A percentile compares a stretch with the other conserved stretches of the same genome.
phyloP scores from a whole-genome alignment of 1,140 invertebrate species.

The Drosophila mayri region DNA sequence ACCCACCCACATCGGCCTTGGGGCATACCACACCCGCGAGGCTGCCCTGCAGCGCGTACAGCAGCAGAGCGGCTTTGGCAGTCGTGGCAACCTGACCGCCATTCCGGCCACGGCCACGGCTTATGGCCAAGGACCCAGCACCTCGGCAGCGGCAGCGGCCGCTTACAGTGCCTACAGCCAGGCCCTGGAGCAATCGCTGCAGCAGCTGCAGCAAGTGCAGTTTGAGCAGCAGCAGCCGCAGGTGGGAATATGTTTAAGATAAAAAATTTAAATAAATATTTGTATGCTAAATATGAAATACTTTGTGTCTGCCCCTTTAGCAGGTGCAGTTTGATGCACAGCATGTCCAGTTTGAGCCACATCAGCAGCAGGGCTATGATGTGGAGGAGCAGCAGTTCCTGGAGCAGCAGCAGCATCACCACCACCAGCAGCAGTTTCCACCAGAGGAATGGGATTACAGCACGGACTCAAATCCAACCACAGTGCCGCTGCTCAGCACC shows the following conservation, averaged over 20 bases:
- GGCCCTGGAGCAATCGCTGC: slow-evolving; percentile 5
- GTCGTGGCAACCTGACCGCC: slow-evolving; percentile 39
- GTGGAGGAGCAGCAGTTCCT: slow-evolving; percentile 22
- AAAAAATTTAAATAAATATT: not conserved
- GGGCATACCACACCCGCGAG: slow-evolving; percentile 68
- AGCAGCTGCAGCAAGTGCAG: slow-evolving; percentile 1
- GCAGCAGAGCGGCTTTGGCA: slow-evolving; percentile 68
- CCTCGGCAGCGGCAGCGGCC: slow-evolving; percentile 8
- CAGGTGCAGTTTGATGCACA: not conserved
- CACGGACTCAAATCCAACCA: not conserved
- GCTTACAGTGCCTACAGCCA: slow-evolving; percentile 28
- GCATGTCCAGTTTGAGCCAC: not conserved
- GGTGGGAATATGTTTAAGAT: not conserved
- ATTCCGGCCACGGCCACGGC: not conserved
- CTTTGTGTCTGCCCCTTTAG: not conserved
- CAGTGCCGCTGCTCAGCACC: slow-evolving; percentile 9
- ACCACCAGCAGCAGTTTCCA: slow-evolving; percentile 11
- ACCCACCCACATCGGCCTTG: slow-evolving; percentile 58
- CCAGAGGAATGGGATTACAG: slow-evolving; percentile 3
- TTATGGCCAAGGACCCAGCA: slow-evolving; percentile 24
- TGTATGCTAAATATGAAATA: not conserved
- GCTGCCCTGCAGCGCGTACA: slow-evolving; percentile 68
- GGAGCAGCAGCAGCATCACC: not conserved
- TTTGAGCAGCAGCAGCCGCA: not conserved
- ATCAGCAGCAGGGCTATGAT: slow-evolving; percentile 39